Evolutionary conservation across 2,797 vertebrate genomes (phyloP), one percentile per base, ranked within the genome.

Genomic region (Enteromius argenteus): DNA sequence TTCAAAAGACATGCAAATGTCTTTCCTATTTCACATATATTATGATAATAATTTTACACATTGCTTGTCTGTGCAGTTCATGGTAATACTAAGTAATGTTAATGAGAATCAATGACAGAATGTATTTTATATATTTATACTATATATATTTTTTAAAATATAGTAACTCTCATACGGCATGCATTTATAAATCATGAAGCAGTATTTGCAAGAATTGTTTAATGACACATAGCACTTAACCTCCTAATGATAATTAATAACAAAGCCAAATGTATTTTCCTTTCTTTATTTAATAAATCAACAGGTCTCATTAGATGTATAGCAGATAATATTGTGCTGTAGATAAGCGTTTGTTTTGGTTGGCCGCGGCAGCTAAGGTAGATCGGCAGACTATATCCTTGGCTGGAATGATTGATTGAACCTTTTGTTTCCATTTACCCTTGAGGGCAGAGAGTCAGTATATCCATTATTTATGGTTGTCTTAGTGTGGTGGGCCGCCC

Each of bases 381-480:
- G 80, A 60, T 62, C 46, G 32, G 81, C 71, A 84, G 69, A 77
- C 73, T 87, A 81, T 84, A 14, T 49, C 83, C 84, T 87, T 75
- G 75, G 84, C 80, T 49, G 21, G 23, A 62, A 86, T 88, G 88
- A 89, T 86, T 84, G 87, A 89, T 89, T 87, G 86, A 84, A 81
- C 74, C 81, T 85, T 88, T 89, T 89, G 88, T 88, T 89, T 89
- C 44, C 74, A 76, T 71, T 87, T 89, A 84, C 85, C 85, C 88
- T 78, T 39, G 81, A 87, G 88, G 88, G 73, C 85, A 84, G 27
- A 51, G 67, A 88, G 87, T 84, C 87, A 78, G 83, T 86, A 78
- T 79, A 81, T 89, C 83, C 88, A 89, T 89, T 87, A 89, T 89
- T 89, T 89, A 89, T 87, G 81, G 67, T 80, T 78, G 88, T 44